These are phyloP conservation scores for Chrosomus eos DNA, from an alignment of 2,797 vertebrate species.

Conservation along the genomic window DNA sequence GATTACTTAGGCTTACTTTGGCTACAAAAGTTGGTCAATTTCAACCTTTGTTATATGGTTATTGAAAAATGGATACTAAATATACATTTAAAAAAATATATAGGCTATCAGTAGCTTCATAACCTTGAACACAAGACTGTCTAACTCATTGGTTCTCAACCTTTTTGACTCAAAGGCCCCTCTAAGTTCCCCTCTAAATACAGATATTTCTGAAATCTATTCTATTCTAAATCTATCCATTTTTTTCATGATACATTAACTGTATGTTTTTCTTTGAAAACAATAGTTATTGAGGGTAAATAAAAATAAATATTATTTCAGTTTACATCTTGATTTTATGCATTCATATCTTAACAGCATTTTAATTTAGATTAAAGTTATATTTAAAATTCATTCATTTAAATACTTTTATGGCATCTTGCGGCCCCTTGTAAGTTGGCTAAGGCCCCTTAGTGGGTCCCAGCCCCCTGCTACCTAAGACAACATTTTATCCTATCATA, in stretches of 20 bases:
- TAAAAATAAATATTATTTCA: neutral
- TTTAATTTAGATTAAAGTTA: neutral
- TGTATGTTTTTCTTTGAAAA: neutral
- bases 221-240: no score
- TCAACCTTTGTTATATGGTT: neutral
- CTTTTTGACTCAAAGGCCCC: neutral
- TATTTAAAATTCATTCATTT: neutral
- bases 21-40: neutral
- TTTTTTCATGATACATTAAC: neutral
- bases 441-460: neutral
- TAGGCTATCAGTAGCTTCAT: neutral
- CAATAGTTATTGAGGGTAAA: neutral
- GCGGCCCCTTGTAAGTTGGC: neutral
- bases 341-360: neutral
- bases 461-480: neutral
- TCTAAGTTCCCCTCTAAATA: no score
- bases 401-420: neutral
- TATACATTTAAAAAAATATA: neutral
- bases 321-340: neutral
- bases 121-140: neutral
- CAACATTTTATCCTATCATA: neutral
- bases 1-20: neutral
- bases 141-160: neutral
- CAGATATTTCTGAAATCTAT: neutral
- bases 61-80: neutral